Base-by-base conservation (phyloP, 2,797 vertebrate species). In the Danio choprae region DNA sequence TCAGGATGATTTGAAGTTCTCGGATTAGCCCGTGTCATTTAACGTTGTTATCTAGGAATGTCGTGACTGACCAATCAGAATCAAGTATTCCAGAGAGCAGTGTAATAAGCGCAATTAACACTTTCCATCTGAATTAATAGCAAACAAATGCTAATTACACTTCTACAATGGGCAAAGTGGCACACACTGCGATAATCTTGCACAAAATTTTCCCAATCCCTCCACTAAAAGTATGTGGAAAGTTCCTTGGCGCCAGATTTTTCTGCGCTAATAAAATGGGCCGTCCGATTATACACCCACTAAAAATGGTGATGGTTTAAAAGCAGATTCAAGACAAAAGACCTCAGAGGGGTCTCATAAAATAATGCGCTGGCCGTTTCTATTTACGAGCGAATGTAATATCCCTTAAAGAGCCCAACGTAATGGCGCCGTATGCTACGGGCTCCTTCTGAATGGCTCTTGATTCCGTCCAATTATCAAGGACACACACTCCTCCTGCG, bases 381-480 rank as follows among this genome's bases (percentile, higher is more conserved):
- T 74, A 74, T 74, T 74, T 74, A 74, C 16, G 72, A 65, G 48
- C 62, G 20, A 76, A 55, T 43, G 18, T 46, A 56, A 81, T 62
- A 38, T 13, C 20, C 71, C 63, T 55, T n/a, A 18, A 70, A 71
- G 56, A 71, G 64, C 40, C 11, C 38, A 36, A 53, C 5, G 56
- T 63, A 46, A 70, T 76, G 56, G 7, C 15, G 29, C 15, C 7
- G 8, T n/a, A 58, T 74, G 72, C 81, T 64, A 51, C 63, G 44
- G 68, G 46, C 48, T n/a, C 46, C 72, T n/a, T 51, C 62, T 80
- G 60, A 82, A 85, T 64, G 65, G 55, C 72, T 74, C 72, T 69
- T 64, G 77, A 77, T 73, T 80, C 69, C 38, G 44, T 77, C 69
- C 69, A 80, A 81, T 83, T 83, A 80, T 80, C 84, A 83, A 83